Conservation (phyloP, 2,888 invertebrate species). For the Oxycera nigricornis region DNA sequence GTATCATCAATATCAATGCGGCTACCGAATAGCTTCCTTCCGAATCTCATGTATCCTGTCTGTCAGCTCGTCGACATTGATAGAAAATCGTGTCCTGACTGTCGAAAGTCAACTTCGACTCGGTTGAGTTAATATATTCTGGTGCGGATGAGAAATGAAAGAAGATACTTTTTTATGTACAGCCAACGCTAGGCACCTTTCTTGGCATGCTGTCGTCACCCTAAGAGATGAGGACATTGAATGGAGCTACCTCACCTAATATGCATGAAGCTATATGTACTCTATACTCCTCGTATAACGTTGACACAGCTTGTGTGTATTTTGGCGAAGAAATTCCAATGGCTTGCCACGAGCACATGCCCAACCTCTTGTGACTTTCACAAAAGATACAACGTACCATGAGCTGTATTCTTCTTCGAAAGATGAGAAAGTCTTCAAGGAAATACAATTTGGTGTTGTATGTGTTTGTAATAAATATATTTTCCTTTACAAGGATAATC, state of each 20-base stretch:
- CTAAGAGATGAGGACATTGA: no score
- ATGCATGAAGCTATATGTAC: no score
- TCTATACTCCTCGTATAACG: no score
- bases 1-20: conserved; percentile 5
- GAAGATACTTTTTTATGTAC: not conserved
- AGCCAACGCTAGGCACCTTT: not conserved
- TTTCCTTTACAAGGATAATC: no score
- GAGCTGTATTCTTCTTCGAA: no score
- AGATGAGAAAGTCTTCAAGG: no score
- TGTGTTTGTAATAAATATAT: no score
- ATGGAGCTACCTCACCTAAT: not conserved
- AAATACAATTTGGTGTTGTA: no score
- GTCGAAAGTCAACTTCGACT: not conserved
- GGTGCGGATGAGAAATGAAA: conserved; percentile 5
- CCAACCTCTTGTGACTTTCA: not conserved
- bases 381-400: not conserved
- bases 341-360: not conserved
- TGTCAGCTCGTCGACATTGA: conserved; percentile 28
- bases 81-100: not conserved
- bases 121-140: not conserved
- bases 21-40: conserved; percentile 26
- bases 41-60: not conserved
- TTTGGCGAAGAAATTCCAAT: not conserved
- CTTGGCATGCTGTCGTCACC: no score
- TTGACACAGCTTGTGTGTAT: not conserved